phyloP scores from a whole-genome alignment of 2,888 invertebrate species.

The Lacanobia wlatinum region DNA sequence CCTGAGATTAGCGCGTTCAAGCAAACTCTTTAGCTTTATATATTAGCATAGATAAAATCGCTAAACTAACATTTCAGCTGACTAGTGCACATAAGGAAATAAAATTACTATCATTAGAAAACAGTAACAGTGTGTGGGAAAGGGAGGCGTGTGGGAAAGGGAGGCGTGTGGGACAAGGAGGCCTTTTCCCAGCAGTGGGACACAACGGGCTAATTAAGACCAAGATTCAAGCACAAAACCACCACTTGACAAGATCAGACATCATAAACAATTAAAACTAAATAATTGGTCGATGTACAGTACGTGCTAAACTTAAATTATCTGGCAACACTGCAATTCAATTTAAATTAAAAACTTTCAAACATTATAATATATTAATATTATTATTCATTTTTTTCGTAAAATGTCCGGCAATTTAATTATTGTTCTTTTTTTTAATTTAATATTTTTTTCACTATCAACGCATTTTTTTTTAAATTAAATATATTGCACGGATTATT shows the following conservation, averaged over 20 bases:
- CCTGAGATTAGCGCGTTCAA: too few relatives aligned
- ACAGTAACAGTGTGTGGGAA: too few relatives aligned
- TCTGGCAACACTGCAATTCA: slow-evolving; percentile 55
- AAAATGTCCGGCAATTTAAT: slow-evolving; percentile 39
- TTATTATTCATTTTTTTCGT: slow-evolving; percentile 4
- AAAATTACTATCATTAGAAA: too few relatives aligned
- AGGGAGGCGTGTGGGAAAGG: too few relatives aligned
- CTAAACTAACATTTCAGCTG: too few relatives aligned
- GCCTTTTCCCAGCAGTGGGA: too few relatives aligned
- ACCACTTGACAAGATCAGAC: slow-evolving; percentile 17
- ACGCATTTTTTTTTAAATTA: slow-evolving; percentile 32
- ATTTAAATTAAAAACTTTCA: slow-evolving; percentile 30
- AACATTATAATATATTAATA: slow-evolving; percentile 29
- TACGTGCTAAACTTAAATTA: slow-evolving; percentile 53
- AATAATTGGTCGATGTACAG: slow-evolving; percentile 60
- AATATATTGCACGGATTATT: slow-evolving; percentile 27
- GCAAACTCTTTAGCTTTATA: too few relatives aligned
- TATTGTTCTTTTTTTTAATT: slow-evolving; percentile 45
- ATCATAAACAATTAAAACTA: slow-evolving; percentile 52
- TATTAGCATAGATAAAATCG: too few relatives aligned
- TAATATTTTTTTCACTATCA: slow-evolving; percentile 17
- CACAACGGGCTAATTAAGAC: not conserved
- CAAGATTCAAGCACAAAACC: slow-evolving; percentile 22
- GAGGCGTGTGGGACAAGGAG: too few relatives aligned
- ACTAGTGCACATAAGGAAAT: too few relatives aligned